Evolutionary conservation across 2,797 vertebrate species (phyloP).

Genomic region (Lithobates pipiens): DNA sequence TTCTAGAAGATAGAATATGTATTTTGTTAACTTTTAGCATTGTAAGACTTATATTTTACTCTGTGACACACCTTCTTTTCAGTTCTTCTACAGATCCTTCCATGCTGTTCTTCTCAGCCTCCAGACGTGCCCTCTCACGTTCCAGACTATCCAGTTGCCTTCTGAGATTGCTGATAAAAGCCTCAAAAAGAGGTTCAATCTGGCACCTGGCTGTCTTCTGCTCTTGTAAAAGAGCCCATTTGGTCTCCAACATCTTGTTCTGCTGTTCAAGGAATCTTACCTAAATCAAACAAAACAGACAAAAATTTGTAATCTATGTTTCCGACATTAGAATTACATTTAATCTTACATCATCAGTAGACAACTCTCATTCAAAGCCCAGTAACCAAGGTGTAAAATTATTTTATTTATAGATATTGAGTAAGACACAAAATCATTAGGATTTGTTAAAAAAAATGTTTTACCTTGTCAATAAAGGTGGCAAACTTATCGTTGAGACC

Average conservation of each 20-base stretch:
- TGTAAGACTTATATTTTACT: not conserved
- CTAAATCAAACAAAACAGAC: not conserved
- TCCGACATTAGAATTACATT: not conserved
- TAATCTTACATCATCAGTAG: not conserved
- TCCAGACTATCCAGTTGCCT: conserved; percentile 81
- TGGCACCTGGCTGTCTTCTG: conserved; percentile 76
- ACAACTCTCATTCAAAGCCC: no score
- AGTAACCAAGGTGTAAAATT: not conserved
- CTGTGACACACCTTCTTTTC: conserved; percentile 38
- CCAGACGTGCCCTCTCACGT: conserved; percentile 81
- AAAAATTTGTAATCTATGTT: not conserved
- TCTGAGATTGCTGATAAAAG: conserved; percentile 83
- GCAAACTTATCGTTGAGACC: conserved; percentile 87
- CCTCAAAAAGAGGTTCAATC: conserved; percentile 83
- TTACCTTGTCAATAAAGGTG: conserved; percentile 87
- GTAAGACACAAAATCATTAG: not conserved
- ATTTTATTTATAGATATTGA: conserved; percentile 19
- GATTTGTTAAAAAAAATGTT: not conserved
- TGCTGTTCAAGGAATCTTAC: conserved; percentile 11
- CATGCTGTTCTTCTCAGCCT: conserved; percentile 83
- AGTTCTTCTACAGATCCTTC: conserved; percentile 77
- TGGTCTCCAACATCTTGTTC: not conserved
- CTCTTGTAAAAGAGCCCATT: conserved; percentile 26
- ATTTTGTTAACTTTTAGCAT: not conserved
- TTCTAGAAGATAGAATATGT: not conserved